Conservation (phyloP, 2,888 invertebrate genomes). For the Pteria penguin region DNA sequence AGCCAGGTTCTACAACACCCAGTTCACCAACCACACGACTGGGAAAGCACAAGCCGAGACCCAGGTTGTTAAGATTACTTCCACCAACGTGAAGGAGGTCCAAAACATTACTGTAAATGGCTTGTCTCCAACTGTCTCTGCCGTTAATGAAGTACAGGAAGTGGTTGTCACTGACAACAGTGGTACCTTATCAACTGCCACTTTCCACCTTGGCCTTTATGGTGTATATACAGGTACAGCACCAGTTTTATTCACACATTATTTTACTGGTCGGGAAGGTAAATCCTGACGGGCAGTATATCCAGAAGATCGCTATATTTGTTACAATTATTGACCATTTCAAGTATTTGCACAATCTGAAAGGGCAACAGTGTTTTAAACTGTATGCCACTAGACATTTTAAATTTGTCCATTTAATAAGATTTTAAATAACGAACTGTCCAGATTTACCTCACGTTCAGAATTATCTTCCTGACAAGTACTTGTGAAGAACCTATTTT, state of each 20-base stretch:
- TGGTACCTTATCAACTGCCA: constrained; percentile 18
- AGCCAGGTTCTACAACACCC: constrained; percentile 55
- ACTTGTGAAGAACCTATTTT: no score
- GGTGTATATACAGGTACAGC: constrained; percentile 37
- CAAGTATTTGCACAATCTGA: neutral
- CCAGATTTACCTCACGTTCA: no score
- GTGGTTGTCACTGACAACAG: constrained; percentile 30
- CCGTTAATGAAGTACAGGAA: constrained; percentile 25
- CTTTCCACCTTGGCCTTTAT: constrained; percentile 29
- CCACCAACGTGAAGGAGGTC: constrained; percentile 20
- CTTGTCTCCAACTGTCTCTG: constrained; percentile 4
- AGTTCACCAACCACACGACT: constrained; percentile 54
- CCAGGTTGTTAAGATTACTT: constrained; percentile 42
- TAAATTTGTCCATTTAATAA: no score
- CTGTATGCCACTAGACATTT: no score
- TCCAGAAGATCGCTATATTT: no score
- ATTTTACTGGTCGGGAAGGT: neutral
- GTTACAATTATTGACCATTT: neutral
- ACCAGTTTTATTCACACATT: no score
- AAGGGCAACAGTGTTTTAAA: no score
- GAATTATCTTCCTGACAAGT: no score
- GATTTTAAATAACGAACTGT: no score
- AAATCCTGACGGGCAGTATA: no score
- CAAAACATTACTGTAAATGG: constrained; percentile 29
- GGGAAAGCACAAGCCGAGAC: constrained; percentile 52